A percentile compares a stretch with the other conserved stretches of the same genome.
These are phyloP conservation scores for Cuniculus paca DNA, from an alignment of 2,797 vertebrate species.

Conservation along the genomic window DNA sequence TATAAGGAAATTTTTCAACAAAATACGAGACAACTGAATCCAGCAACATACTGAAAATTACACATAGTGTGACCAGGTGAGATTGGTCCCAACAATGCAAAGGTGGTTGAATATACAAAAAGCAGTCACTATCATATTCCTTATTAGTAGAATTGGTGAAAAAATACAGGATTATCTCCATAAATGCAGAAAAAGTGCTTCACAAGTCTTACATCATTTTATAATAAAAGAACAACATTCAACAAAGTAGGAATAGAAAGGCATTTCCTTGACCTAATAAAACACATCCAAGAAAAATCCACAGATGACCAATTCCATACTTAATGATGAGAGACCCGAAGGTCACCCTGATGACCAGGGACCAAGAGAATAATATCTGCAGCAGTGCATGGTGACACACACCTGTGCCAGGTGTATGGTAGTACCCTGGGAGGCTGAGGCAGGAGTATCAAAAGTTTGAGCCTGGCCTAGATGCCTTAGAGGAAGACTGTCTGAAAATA, in stretches of 20 bases:
- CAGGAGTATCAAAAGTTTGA: not conserved
- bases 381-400: not conserved
- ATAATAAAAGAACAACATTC: not conserved
- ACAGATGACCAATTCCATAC: not conserved
- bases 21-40: not conserved
- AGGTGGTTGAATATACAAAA: not conserved
- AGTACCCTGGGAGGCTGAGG: not conserved
- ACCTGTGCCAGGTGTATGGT: too few species aligned
- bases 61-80: not conserved
- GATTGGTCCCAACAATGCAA: not conserved
- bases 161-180: not conserved
- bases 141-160: not conserved
- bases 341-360: not conserved
- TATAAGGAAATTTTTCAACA: not conserved
- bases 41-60: not conserved
- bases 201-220: not conserved
- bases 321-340: not conserved
- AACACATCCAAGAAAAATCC: not conserved
- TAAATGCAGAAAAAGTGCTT: not conserved
- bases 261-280: conserved; percentile 6
- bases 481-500: not conserved
- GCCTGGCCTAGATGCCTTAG: not conserved
- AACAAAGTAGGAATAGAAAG: not conserved
- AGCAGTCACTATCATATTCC: not conserved
- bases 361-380: not conserved